These are phyloP conservation scores for Lucifuga dentata DNA, from an alignment of 2,113 vertebrate genomes.

Conservation along the genomic window DNA sequence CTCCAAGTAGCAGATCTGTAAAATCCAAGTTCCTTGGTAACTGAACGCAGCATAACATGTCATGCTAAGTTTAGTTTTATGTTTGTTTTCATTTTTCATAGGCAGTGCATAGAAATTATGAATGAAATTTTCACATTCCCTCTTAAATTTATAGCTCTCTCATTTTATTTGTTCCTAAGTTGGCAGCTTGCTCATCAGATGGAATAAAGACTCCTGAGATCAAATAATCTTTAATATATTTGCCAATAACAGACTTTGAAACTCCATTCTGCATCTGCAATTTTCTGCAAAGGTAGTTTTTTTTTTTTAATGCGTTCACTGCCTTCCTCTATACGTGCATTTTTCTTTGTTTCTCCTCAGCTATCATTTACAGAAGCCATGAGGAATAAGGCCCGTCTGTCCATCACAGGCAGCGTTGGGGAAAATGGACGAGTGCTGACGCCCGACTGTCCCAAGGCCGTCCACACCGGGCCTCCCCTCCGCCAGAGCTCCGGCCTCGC, in stretches of 20 bases:
- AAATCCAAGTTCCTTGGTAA: too few species aligned
- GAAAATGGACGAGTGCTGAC: conserved; percentile 97
- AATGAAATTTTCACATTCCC: too few species aligned
- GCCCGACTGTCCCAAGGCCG: conserved; percentile 97
- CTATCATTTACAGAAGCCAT: conserved; percentile 99
- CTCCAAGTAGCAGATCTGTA: too few species aligned
- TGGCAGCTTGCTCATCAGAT: too few species aligned
- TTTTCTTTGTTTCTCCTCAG: conserved; percentile 75
- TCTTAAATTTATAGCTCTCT: too few species aligned
- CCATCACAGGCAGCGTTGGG: conserved; percentile 98
- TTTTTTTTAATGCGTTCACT: conserved; percentile 14
- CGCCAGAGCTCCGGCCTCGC: conserved; percentile 98
- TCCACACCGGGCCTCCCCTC: conserved; percentile 93
- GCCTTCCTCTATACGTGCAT: neutral
- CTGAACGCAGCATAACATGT: too few species aligned
- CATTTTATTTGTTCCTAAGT: too few species aligned
- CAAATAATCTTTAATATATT: too few species aligned
- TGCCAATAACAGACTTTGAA: conserved; percentile 4
- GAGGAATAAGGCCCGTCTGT: conserved; percentile 99
- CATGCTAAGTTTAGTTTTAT: too few species aligned
- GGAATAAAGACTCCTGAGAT: too few species aligned
- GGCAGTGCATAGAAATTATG: too few species aligned
- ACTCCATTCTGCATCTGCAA: conserved; percentile 52
- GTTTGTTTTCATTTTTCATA: too few species aligned
- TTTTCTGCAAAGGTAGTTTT: conserved; percentile 38